These are phyloP conservation scores for Sapayoa aenigma DNA, from an alignment of 2,113 vertebrate genomes.

Conservation along the genomic window DNA sequence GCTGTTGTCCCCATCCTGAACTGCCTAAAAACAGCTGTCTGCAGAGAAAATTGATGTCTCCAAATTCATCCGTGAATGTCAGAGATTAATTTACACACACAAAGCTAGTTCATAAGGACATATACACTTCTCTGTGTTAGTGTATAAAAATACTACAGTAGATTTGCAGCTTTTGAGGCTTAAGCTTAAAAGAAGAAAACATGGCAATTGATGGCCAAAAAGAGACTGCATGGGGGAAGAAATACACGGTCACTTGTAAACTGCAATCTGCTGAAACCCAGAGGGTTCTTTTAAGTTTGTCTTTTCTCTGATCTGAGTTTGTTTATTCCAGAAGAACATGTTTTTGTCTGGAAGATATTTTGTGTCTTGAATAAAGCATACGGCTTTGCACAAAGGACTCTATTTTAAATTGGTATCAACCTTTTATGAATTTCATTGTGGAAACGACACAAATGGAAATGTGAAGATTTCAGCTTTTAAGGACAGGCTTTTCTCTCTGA, in stretches of 20 bases:
- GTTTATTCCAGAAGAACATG: conserved; percentile 34
- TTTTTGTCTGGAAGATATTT: conserved; percentile 33
- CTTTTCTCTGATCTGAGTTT: conserved; percentile 20
- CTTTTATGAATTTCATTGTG: neutral
- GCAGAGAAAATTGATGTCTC: neutral
- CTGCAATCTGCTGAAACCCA: conserved; percentile 37
- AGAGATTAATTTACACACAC: neutral
- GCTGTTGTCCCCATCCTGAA: neutral
- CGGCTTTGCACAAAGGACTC: neutral
- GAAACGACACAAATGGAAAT: neutral
- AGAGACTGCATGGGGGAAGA: neutral
- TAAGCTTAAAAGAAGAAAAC: neutral
- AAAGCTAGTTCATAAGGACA: neutral
- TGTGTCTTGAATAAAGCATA: neutral
- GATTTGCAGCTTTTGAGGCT: neutral
- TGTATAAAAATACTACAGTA: neutral
- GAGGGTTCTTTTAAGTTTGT: conserved; percentile 28
- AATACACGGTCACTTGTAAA: neutral
- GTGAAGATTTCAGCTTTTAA: neutral
- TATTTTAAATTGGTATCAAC: neutral
- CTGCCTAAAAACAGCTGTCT: neutral
- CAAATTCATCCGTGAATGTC: neutral
- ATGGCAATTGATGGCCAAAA: neutral
- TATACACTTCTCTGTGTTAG: neutral
- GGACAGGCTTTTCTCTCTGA: neutral